Evolutionary conservation across 2,113 vertebrate genomes (phyloP).

Genomic region (Mastomys coucha): DNA sequence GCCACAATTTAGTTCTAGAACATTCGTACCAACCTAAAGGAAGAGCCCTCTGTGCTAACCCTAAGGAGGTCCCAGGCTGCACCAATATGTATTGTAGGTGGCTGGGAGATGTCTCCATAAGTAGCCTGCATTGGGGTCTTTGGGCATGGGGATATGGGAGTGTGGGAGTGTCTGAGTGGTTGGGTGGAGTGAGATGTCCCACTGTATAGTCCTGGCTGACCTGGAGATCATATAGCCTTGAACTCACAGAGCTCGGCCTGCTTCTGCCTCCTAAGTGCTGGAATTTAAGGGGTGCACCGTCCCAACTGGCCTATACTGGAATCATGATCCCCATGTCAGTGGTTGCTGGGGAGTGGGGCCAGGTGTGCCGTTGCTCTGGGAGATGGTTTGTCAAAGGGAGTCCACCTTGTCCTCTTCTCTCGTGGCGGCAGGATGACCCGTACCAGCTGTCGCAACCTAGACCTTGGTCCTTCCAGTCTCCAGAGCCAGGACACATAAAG

Average conservation of each 20-base stretch:
- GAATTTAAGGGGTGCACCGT: background rate
- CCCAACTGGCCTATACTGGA: background rate
- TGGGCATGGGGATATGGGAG: background rate
- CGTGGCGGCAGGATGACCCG: background rate
- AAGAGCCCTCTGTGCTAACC: rapidly evolving
- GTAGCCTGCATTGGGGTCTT: background rate
- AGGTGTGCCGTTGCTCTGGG: background rate
- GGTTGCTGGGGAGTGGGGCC: background rate
- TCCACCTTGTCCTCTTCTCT: background rate
- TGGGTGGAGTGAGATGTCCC: background rate
- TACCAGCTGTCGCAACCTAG: no score
- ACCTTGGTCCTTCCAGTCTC: background rate
- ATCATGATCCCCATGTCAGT: no score
- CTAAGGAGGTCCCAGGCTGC: background rate
- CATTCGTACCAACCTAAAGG: background rate
- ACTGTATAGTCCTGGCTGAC: background rate
- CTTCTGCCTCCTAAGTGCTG: background rate
- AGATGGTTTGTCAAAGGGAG: background rate
- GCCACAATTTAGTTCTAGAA: background rate
- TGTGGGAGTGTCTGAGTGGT: background rate
- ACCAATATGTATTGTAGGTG: background rate
- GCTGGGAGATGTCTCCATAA: no score
- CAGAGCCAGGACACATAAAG: background rate
- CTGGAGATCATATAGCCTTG: background rate
- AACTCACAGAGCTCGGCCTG: background rate